Conservation (phyloP, 2,797 vertebrate genomes). For the Betta splendens region DNA sequence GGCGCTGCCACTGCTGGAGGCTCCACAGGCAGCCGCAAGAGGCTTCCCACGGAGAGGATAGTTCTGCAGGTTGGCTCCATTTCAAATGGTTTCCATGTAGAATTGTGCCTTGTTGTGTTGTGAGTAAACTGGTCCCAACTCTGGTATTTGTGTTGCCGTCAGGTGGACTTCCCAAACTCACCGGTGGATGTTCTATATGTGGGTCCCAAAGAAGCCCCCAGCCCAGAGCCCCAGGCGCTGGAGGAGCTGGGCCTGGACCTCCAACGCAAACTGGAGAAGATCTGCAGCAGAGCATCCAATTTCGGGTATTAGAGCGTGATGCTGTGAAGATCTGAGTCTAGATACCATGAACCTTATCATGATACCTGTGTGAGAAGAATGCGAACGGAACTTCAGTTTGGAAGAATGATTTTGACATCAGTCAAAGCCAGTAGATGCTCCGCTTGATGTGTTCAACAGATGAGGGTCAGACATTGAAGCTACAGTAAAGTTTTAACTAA, state of each 20-base stretch:
- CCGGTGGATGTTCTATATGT: slow-evolving; percentile 88
- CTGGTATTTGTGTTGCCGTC: slow-evolving; percentile 20
- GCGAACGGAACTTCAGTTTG: not conserved
- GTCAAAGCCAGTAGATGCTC: slow-evolving; percentile 7
- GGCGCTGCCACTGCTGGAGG: slow-evolving; percentile 63
- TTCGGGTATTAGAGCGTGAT: slow-evolving; percentile 83
- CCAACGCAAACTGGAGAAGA: slow-evolving; percentile 84
- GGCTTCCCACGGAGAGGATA: slow-evolving; percentile 84
- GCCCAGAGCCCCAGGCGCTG: slow-evolving; percentile 74
- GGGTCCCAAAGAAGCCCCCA: slow-evolving; percentile 80
- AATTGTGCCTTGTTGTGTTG: no score
- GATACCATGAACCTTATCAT: not conserved
- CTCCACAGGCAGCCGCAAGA: slow-evolving; percentile 76
- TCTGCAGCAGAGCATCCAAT: slow-evolving; percentile 87
- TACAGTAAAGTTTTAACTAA: not conserved
- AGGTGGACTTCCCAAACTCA: slow-evolving; percentile 93
- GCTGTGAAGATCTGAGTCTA: not conserved
- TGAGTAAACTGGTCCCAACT: not conserved
- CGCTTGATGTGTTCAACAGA: slow-evolving; percentile 35
- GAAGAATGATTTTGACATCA: slow-evolving; percentile 13
- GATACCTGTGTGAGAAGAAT: not conserved
- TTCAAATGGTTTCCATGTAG: no score
- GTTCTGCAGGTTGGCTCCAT: slow-evolving; percentile 89
- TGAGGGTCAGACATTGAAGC: slow-evolving; percentile 7
- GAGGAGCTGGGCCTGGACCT: slow-evolving; percentile 87